phyloP scores from a whole-genome alignment of 2,888 invertebrate species.

The Prenolepis imparis region DNA sequence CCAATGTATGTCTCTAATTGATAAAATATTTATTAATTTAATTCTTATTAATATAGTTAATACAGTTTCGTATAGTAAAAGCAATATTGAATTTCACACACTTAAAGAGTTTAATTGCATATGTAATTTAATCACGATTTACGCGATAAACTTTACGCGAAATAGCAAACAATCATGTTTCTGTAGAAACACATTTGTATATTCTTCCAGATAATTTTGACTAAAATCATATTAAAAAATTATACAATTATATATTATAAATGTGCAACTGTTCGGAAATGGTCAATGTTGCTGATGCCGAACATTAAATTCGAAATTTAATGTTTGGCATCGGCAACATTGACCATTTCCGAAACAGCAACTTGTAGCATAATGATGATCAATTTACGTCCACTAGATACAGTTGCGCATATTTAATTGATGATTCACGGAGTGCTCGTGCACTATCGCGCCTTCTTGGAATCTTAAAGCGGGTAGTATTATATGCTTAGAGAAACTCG shows the following conservation, averaged over 20 bases:
- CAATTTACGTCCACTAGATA: neutral
- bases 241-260: neutral
- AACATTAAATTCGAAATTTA: no score
- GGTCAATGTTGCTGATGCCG: no score
- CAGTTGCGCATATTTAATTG: constrained; percentile 30
- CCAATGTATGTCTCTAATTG: neutral
- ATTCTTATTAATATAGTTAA: neutral
- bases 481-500: constrained; percentile 61
- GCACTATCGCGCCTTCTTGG: constrained; percentile 11
- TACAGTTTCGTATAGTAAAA: neutral
- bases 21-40: neutral
- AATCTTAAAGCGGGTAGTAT: constrained; percentile 37
- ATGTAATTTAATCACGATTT: constrained; percentile 3
- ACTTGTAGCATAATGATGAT: neutral
- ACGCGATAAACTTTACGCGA: neutral
- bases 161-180: neutral
- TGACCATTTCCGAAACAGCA: no score
- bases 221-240: neutral
- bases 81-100: neutral
- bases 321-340: no score
- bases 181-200: neutral
- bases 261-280: no score
- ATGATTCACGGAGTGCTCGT: neutral
- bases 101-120: neutral
- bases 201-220: neutral